A percentile compares a stretch with the other conserved stretches of the same genome.
Evolutionary conservation across 2,797 vertebrate genomes (phyloP).

Genomic region (Emys orbicularis): DNA sequence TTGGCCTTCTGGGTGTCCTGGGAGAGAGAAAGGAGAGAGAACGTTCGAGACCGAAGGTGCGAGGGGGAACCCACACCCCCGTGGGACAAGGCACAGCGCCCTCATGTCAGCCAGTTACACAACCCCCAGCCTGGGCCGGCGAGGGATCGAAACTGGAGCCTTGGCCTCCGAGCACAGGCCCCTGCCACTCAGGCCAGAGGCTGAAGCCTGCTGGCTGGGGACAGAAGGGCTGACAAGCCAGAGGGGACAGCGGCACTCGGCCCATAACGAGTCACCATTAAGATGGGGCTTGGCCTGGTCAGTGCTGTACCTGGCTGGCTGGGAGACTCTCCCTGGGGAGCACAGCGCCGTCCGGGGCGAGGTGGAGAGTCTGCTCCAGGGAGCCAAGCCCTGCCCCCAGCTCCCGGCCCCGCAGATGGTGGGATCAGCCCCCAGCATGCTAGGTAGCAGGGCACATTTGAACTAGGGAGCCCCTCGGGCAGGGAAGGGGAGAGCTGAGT

Average conservation of each 20-base stretch:
- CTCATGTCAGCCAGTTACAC: too few relatives aligned
- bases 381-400: too few relatives aligned
- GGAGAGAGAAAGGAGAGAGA: background rate
- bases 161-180: background rate
- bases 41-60: background rate
- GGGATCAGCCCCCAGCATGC: too few relatives aligned
- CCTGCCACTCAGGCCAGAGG: too few relatives aligned
- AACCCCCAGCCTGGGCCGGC: too few relatives aligned
- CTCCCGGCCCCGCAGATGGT: too few relatives aligned
- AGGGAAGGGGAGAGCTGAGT: background rate
- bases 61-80: background rate
- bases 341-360: background rate
- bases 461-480: too few relatives aligned
- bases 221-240: background rate
- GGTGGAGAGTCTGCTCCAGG: too few relatives aligned
- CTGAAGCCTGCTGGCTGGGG: background rate
- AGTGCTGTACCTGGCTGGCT: background rate
- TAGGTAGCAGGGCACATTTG: too few relatives aligned
- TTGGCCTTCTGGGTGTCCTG: constrained; percentile 98
- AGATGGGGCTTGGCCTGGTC: too few relatives aligned
- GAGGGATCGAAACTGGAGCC: background rate
- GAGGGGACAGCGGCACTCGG: background rate
- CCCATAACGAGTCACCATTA: background rate
- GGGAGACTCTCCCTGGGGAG: background rate
- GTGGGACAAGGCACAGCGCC: background rate